Evolutionary conservation across 2,797 vertebrate species (phyloP), one percentile per base, ranked within the genome.

Genomic region (Cottoperca gobio): DNA sequence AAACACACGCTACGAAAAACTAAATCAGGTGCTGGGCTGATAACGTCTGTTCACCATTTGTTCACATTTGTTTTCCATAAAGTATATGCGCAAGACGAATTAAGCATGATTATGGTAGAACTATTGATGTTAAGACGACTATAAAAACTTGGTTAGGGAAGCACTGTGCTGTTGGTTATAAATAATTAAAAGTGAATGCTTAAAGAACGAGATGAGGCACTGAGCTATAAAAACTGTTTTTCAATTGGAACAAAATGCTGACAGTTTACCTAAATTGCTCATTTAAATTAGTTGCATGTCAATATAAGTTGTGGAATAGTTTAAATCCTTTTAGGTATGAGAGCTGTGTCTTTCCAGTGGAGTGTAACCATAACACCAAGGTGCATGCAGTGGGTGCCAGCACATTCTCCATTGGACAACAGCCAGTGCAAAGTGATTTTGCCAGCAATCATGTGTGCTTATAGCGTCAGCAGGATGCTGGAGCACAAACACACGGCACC

Each of bases 391-490:
- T 16, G 9, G 46, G 35, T 45, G 52, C 62, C 61, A 55, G 21
- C 69, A 73, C 64, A 68, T 66, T 84, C 67, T 70, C 55, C 46
- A 8, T 6, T 65, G 68, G 49, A 76, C 40, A 59, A 31, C 31
- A 35, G 75, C 70, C 75, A 83, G 66, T 11, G 58, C 35, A 43
- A 75, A 77, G 59, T 40, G 45, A 72, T 40, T 74, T 52, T 46
- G 70, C 74, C 54, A 64, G 66, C 39, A 70, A 67, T 80, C 57
- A 62, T 63, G 62, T 78, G 73, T 37, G 52, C 59, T 81, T 46
- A 70, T 42, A 70, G 68, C 52, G 68, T 65, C 68, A 78, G 82
- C 68, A 49, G 70, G 69, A n/a, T 40, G 45, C 50, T n/a, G 57
- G 3, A 64, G 54, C 65, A 64, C 42, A 54, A n/a, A 50, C 24